phyloP scores from a whole-genome alignment of 2,113 vertebrate genomes.

The Coturnix japonica region DNA sequence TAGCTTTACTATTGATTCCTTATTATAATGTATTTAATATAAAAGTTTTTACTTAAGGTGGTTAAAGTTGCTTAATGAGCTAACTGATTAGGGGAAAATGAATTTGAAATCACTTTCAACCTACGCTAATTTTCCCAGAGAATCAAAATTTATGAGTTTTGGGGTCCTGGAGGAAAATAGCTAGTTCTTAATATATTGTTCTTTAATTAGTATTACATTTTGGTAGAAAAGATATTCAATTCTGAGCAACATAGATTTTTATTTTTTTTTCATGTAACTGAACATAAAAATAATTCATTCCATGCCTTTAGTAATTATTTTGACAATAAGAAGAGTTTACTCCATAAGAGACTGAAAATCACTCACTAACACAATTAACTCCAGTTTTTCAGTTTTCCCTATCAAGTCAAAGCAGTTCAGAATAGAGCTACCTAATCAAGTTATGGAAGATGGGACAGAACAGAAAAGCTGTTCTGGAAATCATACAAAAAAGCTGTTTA shows the following conservation, averaged over 20 bases:
- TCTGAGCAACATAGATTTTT: slow-evolving; percentile 14
- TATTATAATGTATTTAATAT: slow-evolving; percentile 72
- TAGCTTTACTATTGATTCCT: slow-evolving; percentile 65
- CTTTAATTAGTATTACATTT: slow-evolving; percentile 49
- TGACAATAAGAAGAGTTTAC: not conserved
- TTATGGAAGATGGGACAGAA: not conserved
- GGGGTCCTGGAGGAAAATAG: slow-evolving; percentile 42
- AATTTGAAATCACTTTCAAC: slow-evolving; percentile 67
- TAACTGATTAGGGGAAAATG: slow-evolving; percentile 46
- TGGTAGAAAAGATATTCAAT: not conserved
- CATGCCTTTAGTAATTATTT: not conserved
- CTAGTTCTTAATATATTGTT: not conserved
- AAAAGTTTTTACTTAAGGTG: slow-evolving; percentile 62
- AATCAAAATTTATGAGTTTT: slow-evolving; percentile 54
- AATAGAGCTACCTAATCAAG: slow-evolving; percentile 5
- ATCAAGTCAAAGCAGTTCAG: not conserved
- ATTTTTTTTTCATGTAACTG: not conserved
- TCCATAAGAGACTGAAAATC: not conserved
- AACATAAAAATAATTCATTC: not conserved
- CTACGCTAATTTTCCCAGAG: slow-evolving; percentile 41
- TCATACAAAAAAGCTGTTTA: not conserved
- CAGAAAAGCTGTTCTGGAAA: not conserved
- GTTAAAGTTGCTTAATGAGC: slow-evolving; percentile 64
- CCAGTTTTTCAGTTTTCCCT: not conserved
- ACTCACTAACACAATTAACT: not conserved